A percentile compares a stretch with the other conserved stretches of the same genome.
Conservation (phyloP, 1,140 invertebrate species). For the Drosophila sucinea region DNA sequence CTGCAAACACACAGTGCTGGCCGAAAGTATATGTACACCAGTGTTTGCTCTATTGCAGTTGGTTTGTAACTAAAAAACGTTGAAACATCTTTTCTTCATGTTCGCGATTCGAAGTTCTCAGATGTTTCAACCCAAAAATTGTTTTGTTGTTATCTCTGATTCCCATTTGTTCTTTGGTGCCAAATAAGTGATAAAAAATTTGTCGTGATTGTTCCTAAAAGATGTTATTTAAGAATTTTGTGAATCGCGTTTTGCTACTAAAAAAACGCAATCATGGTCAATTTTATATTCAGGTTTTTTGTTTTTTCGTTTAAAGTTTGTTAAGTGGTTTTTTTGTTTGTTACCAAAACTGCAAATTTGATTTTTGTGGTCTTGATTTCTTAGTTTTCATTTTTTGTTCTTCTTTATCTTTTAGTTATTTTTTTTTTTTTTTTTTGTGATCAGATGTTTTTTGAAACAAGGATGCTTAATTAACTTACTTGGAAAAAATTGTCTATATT, state of each 20-base stretch:
- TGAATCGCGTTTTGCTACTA: conserved; percentile 79
- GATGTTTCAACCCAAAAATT: conserved; percentile 5
- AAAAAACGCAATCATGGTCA: conserved; percentile 76
- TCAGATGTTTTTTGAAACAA: conserved; percentile 79
- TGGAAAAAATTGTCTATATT: conserved; percentile 48
- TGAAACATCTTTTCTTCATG: conserved; percentile 23
- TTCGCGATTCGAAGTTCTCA: background rate
- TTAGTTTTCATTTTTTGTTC: conserved; percentile 28
- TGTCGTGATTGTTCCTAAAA: conserved; percentile 56
- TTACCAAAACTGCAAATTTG: conserved; percentile 76
- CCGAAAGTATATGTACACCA: conserved; percentile 55
- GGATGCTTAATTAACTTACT: conserved; percentile 81
- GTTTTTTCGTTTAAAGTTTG: conserved; percentile 34
- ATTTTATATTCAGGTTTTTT: conserved; percentile 45
- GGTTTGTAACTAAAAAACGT: conserved; percentile 59
- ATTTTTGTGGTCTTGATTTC: conserved; percentile 20
- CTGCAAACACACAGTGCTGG: conserved; percentile 57
- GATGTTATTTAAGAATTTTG: conserved; percentile 66
- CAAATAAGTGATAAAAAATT: conserved; percentile 83
- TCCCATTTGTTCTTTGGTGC: conserved; percentile 43
- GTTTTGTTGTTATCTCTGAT: conserved; percentile 18
- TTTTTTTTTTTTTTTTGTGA: conserved; percentile 64
- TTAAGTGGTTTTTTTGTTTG: conserved; percentile 43
- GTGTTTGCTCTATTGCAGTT: conserved; percentile 71
- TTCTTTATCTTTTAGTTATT: conserved; percentile 28